phyloP scores from a whole-genome alignment of 2,888 invertebrate species.

The Tenthredo distinguenda region DNA sequence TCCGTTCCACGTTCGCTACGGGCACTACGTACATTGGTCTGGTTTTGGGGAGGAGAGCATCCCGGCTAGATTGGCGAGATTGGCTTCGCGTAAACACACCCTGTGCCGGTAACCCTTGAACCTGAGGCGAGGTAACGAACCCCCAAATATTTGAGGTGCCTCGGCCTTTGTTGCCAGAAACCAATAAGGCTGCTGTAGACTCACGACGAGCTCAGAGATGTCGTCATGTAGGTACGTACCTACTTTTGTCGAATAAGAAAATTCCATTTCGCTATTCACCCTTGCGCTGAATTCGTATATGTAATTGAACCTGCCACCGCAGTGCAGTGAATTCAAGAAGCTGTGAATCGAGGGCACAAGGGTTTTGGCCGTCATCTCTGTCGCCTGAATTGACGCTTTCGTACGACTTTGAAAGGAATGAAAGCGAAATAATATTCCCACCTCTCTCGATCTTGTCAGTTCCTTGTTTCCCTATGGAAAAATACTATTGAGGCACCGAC shows the following conservation, averaged over 20 bases:
- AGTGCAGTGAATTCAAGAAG: conserved; percentile 6
- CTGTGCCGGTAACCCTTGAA: conserved; percentile 36
- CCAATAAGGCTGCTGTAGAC: conserved; percentile 46
- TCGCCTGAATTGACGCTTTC: background rate
- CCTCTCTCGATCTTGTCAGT: background rate
- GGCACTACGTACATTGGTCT: background rate
- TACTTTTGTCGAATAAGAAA: conserved; percentile 29
- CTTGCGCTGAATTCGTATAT: conserved; percentile 32
- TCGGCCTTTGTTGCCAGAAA: conserved; percentile 32
- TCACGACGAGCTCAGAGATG: conserved; percentile 5
- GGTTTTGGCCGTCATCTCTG: conserved; percentile 6
- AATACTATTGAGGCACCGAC: background rate
- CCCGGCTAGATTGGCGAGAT: conserved; percentile 24
- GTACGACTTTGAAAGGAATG: background rate
- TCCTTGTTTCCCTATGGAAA: background rate
- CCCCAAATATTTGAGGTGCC: conserved; percentile 44
- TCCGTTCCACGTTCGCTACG: conserved; percentile 33
- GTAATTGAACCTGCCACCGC: conserved; percentile 40
- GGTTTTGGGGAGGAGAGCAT: conserved; percentile 9
- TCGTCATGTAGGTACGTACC: conserved; percentile 14
- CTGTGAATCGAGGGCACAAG: background rate
- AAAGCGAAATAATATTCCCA: conserved; percentile 22
- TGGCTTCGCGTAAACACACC: conserved; percentile 44
- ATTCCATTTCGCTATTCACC: conserved; percentile 39
- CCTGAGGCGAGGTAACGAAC: conserved; percentile 42